Evolutionary conservation across 2,797 vertebrate species (phyloP), one percentile per base, ranked within the genome.

Genomic region (Danio kyathit): DNA sequence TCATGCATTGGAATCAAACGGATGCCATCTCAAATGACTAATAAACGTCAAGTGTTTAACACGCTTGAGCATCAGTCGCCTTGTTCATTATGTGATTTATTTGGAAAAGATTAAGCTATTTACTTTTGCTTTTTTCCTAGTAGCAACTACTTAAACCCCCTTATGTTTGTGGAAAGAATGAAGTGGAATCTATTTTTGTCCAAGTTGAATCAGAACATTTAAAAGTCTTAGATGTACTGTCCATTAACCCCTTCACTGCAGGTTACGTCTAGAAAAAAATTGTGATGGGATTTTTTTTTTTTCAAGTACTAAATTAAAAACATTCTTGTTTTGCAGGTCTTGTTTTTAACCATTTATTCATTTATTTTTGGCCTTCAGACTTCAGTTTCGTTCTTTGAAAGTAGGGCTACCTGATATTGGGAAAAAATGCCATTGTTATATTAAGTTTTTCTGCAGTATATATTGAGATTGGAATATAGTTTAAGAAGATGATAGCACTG

Each of bases 111-210:
- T 56, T 76, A 86, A 70, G 70, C 57, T 89, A 86, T 91, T 91
- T 92, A 88, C 86, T 82, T 90, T 88, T 83, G 59, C 61, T 64
- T 83, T 89, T 80, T 82, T 91, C 89, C 83, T 57, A 85, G 77
- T 87, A 44, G 75, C 69, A 79, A 76, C 88, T 72, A 64, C 82
- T 29, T 83, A 38, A 85, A 79, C 63, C 64, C 67, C 48, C 21
- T 67, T 61, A 57, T 86, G 86, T 89, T 86, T 88, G 75, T 90
- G 91, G 89, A 91, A 93, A 90, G 87, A 90, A 87, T 90, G 86
- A 89, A 83, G 79, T 56, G 17, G 7, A 38, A 76, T 90, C 87
- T 91, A 88, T 92, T 90, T 91, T 69, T 2, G 79, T 88, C 85
- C 63, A 60, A 29, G 76, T 86, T 74, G 21, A 69, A 85, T 83